Evolutionary conservation across 2,888 invertebrate species (phyloP), one percentile per base, ranked within the genome.

Genomic region (Sicus ferrugineus): DNA sequence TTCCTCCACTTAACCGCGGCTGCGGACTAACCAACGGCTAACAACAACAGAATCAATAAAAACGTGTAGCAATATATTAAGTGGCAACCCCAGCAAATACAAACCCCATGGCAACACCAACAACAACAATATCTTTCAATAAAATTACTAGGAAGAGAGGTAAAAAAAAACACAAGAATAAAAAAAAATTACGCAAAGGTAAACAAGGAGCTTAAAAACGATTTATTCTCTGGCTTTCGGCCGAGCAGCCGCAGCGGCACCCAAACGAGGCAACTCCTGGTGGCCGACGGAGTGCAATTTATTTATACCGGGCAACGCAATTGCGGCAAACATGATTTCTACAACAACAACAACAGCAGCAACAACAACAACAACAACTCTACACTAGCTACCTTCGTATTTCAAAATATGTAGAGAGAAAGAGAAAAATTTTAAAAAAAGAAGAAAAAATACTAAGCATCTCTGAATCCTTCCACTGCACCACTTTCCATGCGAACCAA

Each of bases 181-280:
- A 23, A 64, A 9, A 64, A 31, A 23, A 50, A 19, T 7, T 30
- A 11, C 19, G 30, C 42, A 67, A 67, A 56, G 66, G 56, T 66
- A 66, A 66, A 56, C 66, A 66, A 56, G 42, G 46, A 58, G 67
- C 58, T 67, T 28, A 56, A 67, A 66, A 67, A 58, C 67, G 67
- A 67, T 67, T 67, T 58, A 67, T 67, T 28, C 46, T 58, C 30
- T 58, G 46, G 46, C 30, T 42, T 30, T 54, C 14, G 14, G 28
- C 23, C 14, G 16, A 42, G 42, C 64, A 31, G 61, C 21, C 34
- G 19, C 19, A 2, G 38, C 34, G 38, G 21, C 16, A 19, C 2
- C 38, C 9, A 16, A 31, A 16, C 48, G 50, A 14, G 30, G 42
- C 42, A 58, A 46, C 46, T 67, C 30, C 67, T 58, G 42, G 31